Base-by-base conservation (phyloP, 2,888 invertebrate species). In the Scaptomyza caliginosa region DNA sequence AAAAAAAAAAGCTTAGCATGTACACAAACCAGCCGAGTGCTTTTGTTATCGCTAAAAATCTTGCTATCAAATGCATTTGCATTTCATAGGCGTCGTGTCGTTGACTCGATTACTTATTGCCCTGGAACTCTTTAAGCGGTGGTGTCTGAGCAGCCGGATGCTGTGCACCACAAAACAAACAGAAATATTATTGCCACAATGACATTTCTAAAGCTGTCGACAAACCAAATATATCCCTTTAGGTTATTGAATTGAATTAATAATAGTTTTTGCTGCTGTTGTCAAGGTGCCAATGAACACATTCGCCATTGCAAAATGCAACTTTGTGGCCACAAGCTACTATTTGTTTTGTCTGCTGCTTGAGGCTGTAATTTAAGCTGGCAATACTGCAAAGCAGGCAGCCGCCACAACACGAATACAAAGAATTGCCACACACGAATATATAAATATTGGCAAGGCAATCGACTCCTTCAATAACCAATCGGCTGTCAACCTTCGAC, bases 331-430 rank as follows among this genome's bases (percentile, higher is more conserved):
- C 19, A 39, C 42, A 10, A 7, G 32, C 32, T 46, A 28, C 28
- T 30, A 30, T 23, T 64, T 63, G 46, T 21, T n/a, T n/a, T 40
- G 50, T 45, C 30, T 13, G 10, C 1, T 8, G 13, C 30, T 32
- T 60, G 60, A 42, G 55, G 38, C 19, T 68, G 84, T 62, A 72
- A 67, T 65, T 83, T 55, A 76, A 82, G 58, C 57, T 52, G 48
- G 45, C 48, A 54, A 38, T 13, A 11, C 11, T 26, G 19, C 11
- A 36, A 16, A 10, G n/a, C 19, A 23, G 21, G 16, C 62, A 17
- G 40, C 38, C 26, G 24, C 38, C 26, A 21, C 36, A 40, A 4
- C 65, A 66, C 72, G 66, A 65, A n/a, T n/a, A n/a, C n/a, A n/a
- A 24, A 65, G 11, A 48, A 23, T 34, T 32, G 32, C 30, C 64